A percentile compares a stretch with the other conserved stretches of the same genome.
These are phyloP conservation scores for Altica lythri DNA, from an alignment of 2,888 invertebrate genomes.

Conservation along the genomic window DNA sequence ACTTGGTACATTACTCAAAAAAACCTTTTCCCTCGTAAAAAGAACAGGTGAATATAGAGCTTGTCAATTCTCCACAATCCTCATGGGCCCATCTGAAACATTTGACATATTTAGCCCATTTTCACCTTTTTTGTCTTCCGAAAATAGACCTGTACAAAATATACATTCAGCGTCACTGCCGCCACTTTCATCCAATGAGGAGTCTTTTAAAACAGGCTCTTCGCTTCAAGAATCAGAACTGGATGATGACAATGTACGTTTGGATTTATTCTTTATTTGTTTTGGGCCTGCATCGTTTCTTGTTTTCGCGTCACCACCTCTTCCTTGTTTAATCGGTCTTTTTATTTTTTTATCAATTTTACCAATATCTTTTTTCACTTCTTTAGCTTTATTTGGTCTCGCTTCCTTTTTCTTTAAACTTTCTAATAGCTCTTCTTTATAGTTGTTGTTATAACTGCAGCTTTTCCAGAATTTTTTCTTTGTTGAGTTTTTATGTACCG, in stretches of 20 bases:
- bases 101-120: not conserved
- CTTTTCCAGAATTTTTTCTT: constrained; percentile 1
- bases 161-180: not conserved
- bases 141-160: not conserved
- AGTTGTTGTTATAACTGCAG: constrained; percentile 4
- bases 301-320: constrained; percentile 1
- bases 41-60: not conserved
- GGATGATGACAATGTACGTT: constrained; percentile 7
- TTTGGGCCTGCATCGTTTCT: constrained; percentile 7
- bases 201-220: not conserved
- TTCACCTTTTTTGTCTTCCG: not conserved
- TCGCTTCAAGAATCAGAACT: too few relatives aligned
- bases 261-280: constrained; percentile 4
- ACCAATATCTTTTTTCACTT: too few relatives aligned
- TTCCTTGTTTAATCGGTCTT: constrained; percentile 3
- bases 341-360: constrained; percentile 1
- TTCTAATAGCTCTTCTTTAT: constrained; percentile 3
- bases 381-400: constrained; percentile 3
- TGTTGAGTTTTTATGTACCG: constrained; percentile 6
- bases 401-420: constrained; percentile 2
- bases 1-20: not conserved
- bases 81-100: not conserved
- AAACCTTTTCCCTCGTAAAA: too few relatives aligned
- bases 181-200: not conserved
- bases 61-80: not conserved